Base-by-base conservation (phyloP, 1,140 invertebrate species). In the Physella acuta region DNA sequence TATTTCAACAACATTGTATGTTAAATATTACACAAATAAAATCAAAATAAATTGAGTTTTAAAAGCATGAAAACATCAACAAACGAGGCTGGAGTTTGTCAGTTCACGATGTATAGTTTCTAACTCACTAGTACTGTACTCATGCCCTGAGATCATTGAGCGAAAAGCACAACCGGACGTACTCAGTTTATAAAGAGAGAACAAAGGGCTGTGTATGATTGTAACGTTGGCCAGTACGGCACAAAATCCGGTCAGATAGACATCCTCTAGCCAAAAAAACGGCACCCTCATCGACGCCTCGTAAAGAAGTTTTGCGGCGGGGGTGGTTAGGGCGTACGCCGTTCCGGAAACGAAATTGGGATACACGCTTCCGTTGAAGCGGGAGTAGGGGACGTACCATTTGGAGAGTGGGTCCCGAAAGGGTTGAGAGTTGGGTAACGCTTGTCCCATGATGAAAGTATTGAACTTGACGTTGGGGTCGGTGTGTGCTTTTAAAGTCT, bases 191-290 rank as follows among this genome's bases (percentile, higher is more conserved):
- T 49, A 14, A 53, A 68, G 75, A 11, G 68, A 62, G 49, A 81
- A 75, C 0, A 58, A 68, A 16, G 26, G 31, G 34, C 73, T 67
- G 39, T 76, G 36, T 17, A 71, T 52, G 5, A 69, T 52, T 20
- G 36, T 16, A 16, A 78, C 67, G 20, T 59, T 52, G 0, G 76
- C 75, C 49, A 59, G 68, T 55, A 69, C 49, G 14, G 78, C 75
- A 64, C 74, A 76, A 30, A 81, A 28, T 1, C 81, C 85, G 14
- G 85, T 85, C 5, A 85, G 76, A 70, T 82, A 86, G 31, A 85
- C 79, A 71, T 86, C 85, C 66, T 86, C 85, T 28, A 86, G 71
- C 70, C 82, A 82, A 28, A 85, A 77, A 3, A 80, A 39, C 3
- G 72, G 74, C 8, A 65, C 68, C 14, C 60, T 8, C 26, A 76